phyloP scores from a whole-genome alignment of 2,113 vertebrate genomes.

The Terrapene triunguis region DNA sequence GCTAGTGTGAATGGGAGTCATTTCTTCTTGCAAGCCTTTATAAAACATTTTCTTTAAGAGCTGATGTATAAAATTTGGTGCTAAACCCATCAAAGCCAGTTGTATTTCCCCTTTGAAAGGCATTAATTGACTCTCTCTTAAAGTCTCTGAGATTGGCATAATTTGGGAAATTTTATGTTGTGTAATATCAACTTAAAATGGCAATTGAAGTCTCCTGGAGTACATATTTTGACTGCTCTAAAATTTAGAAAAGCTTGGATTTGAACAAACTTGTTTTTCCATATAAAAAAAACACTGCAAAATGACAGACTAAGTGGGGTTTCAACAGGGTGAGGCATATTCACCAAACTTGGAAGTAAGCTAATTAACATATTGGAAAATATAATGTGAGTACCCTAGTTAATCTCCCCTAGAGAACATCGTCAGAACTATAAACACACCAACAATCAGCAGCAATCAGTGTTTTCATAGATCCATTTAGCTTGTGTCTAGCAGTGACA shows the following conservation, averaged over 20 bases:
- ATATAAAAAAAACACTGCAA: not conserved
- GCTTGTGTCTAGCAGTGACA: not conserved
- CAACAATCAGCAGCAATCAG: not conserved
- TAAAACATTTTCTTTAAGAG: not conserved
- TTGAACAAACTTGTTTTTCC: not conserved
- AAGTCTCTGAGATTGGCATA: not conserved
- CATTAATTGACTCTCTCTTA: not conserved
- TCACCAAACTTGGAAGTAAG: not conserved
- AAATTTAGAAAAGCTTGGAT: not conserved
- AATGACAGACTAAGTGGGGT: not conserved
- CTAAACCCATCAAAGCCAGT: not conserved
- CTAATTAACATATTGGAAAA: not conserved
- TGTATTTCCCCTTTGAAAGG: not conserved
- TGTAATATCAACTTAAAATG: not conserved
- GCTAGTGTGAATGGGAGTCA: too few relatives aligned
- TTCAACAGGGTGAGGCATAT: not conserved
- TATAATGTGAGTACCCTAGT: not conserved
- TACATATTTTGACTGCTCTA: not conserved
- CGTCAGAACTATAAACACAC: not conserved
- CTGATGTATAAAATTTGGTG: not conserved
- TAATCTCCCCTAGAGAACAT: not conserved
- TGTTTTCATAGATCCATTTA: not conserved
- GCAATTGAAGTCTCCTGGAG: not conserved
- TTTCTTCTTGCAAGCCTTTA: not conserved
- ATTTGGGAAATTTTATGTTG: not conserved